Conservation (phyloP, 2,113 vertebrate genomes). For the Natator depressus region DNA sequence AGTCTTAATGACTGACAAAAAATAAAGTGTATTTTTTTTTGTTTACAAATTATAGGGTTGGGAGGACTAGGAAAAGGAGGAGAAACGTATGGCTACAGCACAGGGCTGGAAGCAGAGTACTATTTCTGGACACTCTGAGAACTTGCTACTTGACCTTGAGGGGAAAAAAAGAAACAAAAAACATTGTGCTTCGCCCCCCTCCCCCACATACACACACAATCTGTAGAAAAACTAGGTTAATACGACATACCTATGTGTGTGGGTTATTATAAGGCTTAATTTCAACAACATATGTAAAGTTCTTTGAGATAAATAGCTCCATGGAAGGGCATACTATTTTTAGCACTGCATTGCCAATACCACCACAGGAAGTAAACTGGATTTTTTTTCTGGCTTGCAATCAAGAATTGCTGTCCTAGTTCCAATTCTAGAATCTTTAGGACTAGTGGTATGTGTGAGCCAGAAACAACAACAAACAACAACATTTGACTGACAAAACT, state of each 20-base stretch:
- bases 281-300: background rate
- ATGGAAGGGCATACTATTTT: rapidly evolving
- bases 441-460: rapidly evolving
- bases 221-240: background rate
- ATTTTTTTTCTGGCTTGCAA: background rate
- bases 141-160: rapidly evolving
- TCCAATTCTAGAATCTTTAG: background rate
- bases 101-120: rapidly evolving
- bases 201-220: background rate
- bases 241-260: background rate
- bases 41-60: background rate
- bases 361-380: background rate
- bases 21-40: background rate
- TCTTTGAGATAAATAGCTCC: background rate
- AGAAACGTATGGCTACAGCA: rapidly evolving
- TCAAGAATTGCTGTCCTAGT: background rate
- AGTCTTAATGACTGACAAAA: background rate
- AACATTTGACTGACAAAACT: background rate
- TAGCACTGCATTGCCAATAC: background rate
- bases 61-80: background rate
- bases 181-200: rapidly evolving
- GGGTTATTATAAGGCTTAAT: background rate
- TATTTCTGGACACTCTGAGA: background rate
- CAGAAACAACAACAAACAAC: background rate
- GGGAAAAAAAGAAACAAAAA: background rate